phyloP scores from a whole-genome alignment of 2,888 invertebrate genomes.

The Thereva nobilitata region DNA sequence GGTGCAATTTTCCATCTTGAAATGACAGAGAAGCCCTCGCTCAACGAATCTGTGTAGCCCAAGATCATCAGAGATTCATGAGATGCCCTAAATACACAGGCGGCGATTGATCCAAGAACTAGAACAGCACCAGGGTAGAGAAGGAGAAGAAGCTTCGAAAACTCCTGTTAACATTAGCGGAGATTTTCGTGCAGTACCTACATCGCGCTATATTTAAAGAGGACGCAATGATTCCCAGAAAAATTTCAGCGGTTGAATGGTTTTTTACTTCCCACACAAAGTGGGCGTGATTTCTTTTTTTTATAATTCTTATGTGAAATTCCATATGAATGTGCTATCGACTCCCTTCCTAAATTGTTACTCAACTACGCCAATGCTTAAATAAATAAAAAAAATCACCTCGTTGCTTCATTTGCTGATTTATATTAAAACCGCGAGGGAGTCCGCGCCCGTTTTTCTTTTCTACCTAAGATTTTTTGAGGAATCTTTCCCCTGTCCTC shows the following conservation, averaged over 20 bases:
- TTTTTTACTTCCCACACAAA: conserved; percentile 37
- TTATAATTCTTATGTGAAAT: conserved; percentile 34
- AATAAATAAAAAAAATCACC: conserved; percentile 22
- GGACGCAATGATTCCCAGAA: conserved; percentile 38
- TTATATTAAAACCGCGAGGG: conserved; percentile 7
- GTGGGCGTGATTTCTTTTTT: conserved; percentile 40
- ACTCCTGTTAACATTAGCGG: conserved; percentile 9
- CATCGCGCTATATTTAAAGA: conserved; percentile 38
- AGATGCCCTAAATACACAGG: too few species aligned
- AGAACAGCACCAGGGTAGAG: too few species aligned
- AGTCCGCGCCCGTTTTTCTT: background rate
- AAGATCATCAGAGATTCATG: too few species aligned
- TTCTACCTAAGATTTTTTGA: conserved; percentile 9
- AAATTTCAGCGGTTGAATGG: conserved; percentile 30
- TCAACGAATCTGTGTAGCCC: too few species aligned
- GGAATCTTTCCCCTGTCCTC: conserved; percentile 3
- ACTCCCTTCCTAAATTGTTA: conserved; percentile 24
- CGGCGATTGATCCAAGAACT: too few species aligned
- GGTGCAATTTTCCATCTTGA: too few species aligned
- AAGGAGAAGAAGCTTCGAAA: conserved; percentile 7
- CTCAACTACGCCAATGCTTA: conserved; percentile 33
- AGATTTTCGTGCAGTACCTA: conserved; percentile 17
- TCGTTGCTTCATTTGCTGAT: conserved; percentile 25
- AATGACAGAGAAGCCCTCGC: too few species aligned
- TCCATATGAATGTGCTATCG: conserved; percentile 29